Evolutionary conservation across 2,888 invertebrate genomes (phyloP).

Genomic region (Leucania comma): DNA sequence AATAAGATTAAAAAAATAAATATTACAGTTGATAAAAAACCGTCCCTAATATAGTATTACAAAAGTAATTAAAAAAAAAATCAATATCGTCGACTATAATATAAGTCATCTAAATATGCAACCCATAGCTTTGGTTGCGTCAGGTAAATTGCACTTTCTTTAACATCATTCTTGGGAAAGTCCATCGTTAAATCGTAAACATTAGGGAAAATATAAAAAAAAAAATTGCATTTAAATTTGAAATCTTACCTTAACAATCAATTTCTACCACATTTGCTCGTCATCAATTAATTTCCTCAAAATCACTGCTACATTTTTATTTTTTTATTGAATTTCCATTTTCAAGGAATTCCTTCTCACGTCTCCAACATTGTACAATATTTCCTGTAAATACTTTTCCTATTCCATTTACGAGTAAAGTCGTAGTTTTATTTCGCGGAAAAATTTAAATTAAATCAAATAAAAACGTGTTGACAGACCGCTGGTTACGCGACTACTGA

Average conservation of each 20-base stretch:
- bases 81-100: background rate
- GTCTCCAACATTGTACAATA: background rate
- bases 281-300: background rate
- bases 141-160: slow-evolving; percentile 37
- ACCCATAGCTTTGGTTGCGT: slow-evolving; percentile 14
- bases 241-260: slow-evolving; percentile 21
- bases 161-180: slow-evolving; percentile 21
- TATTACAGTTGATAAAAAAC: too few relatives aligned
- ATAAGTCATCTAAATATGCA: background rate
- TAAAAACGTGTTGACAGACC: slow-evolving; percentile 28
- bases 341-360: background rate
- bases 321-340: background rate
- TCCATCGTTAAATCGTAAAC: background rate
- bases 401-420: background rate
- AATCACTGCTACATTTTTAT: background rate
- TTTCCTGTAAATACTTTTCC: background rate
- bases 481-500: slow-evolving; percentile 48
- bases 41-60: too few relatives aligned
- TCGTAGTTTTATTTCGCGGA: background rate
- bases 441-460: slow-evolving; percentile 2
- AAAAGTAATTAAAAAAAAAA: background rate
- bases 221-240: background rate
- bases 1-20: too few relatives aligned
- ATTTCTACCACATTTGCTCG: background rate
- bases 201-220: background rate